Evolutionary conservation across 2,113 vertebrate genomes (phyloP), one percentile per base, ranked within the genome.

Genomic region (Octodon degus): DNA sequence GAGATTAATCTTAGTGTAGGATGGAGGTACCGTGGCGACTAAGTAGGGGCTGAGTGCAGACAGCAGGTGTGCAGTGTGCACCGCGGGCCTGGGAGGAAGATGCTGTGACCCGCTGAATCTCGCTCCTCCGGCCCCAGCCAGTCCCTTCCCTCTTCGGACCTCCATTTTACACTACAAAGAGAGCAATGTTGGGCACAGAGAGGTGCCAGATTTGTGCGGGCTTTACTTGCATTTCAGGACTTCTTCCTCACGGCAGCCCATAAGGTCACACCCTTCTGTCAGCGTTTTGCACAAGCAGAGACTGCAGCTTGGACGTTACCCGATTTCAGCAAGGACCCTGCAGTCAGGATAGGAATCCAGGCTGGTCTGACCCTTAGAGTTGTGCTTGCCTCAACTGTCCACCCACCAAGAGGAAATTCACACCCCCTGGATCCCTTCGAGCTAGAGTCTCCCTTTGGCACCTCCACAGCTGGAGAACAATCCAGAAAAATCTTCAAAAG

Each of bases 401-500:
- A 74, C 43, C 30, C 24, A 79, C n/a, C 50, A 62, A 43, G 63
- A 13, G 20, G 47, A 67, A 70, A 76, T 58, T 76, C 47, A 47
- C 65, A 37, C 67, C 16, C 67, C 72, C 3, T 37, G 72, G 76
- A 83, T 93, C 84, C 50, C 70, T 72, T 93, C 76, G 63, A 60
- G 47, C 84, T 91, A 94, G 72, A 84, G 90, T 58, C 34, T 88
- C 70, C n/a, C 67, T 14, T 14, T 34, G 17, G 80, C 25, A 72
- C 58, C 86, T 93, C 37, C 70, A 72, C 43, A 84, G 30, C 55
- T 40, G 79, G 92, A 93, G 92, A 90, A 87, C 87, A 74, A 85
- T 94, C 92, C 93, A 65, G 93, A 96, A 85, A 58, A 63, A 27
- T 84, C 63, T 90, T 65, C 55, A 34, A 94, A 43, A 91, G 70